Base-by-base conservation (phyloP, 2,797 vertebrate species). In the Micromesistius poutassou region DNA sequence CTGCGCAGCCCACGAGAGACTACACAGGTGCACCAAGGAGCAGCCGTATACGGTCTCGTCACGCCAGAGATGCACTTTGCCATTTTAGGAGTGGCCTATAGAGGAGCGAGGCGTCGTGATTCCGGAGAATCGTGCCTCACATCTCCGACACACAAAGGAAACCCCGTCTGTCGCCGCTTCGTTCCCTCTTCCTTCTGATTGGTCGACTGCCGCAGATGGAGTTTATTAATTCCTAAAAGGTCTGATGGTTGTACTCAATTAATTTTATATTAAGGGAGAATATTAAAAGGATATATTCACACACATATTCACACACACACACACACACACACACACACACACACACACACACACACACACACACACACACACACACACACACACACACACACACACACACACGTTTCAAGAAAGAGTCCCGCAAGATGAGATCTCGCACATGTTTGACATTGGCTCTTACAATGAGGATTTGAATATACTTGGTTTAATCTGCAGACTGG, bases 31-130 rank as follows among this genome's bases (percentile, higher is more conserved):
- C 46, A 55, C 46, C 1, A 10, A 9, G 55, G 55, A 62, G 19
- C 55, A 55, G 46, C 46, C 46, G 46, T 22, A 22, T 55, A 22
- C 19, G 46, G 16, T 55, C 46, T 55, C 46, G 19, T 22, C 16
- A 55, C 55, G 55, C 5, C 55, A 62, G 55, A 62, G 55, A 62
- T 62, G 55, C 8, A 25, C n/a, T 62, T 75, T 75, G 50, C 74
- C 50, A 42, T 76, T 71, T 76, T 76, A 76, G 76, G 88, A 82
- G 89, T 79, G 83, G 87, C 42, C 31, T 72, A 30, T 30, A 46
- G 4, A 66, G 78, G 78, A 62, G 55, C 19, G 19, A n/a, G 22
- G 16, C 4, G 46, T 19, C 46, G 46, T 22, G 46, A 25, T n/a
- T 8, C n/a, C 25, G 55, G n/a, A 25, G 22, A 55, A 62, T 25